phyloP scores from a whole-genome alignment of 1,140 invertebrate genomes.

The Yoshiicerus persimilis region DNA sequence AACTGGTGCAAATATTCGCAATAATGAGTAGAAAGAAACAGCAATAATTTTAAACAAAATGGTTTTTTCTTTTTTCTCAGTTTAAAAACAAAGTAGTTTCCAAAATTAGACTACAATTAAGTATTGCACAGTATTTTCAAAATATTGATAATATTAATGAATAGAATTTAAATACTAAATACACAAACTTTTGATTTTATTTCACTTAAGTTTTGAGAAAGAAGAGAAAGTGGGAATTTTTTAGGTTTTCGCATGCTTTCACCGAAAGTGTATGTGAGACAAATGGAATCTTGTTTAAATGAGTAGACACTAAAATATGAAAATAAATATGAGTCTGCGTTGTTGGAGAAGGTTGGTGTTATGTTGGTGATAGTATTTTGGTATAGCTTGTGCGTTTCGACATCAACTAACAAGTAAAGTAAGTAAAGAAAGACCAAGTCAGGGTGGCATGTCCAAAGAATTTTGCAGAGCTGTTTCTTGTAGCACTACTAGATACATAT shows the following conservation, averaged over 20 bases:
- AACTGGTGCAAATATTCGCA: too few relatives aligned
- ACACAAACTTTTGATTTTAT: neutral
- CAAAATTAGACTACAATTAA: too few relatives aligned
- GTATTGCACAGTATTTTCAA: too few relatives aligned
- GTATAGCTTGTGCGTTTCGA: neutral
- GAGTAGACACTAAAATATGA: neutral
- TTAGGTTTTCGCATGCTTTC: neutral
- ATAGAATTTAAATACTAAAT: neutral
- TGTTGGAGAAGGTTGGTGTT: neutral
- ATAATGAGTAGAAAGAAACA: too few relatives aligned
- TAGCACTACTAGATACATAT: slow-evolving; percentile 1
- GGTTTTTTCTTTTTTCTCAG: too few relatives aligned
- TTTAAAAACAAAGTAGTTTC: too few relatives aligned
- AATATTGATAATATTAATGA: too few relatives aligned
- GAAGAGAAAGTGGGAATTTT: neutral
- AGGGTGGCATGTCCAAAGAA: neutral
- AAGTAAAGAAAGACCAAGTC: neutral
- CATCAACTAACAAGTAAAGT: neutral
- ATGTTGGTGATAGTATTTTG: neutral
- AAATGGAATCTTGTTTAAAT: neutral
- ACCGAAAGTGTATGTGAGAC: neutral
- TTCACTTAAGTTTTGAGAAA: too few relatives aligned
- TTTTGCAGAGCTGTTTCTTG: slow-evolving; percentile 7
- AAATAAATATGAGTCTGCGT: slow-evolving; percentile 14
- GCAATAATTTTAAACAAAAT: too few relatives aligned